Conservation (phyloP, 2,888 invertebrate species). For the Pyrgus malvae region DNA sequence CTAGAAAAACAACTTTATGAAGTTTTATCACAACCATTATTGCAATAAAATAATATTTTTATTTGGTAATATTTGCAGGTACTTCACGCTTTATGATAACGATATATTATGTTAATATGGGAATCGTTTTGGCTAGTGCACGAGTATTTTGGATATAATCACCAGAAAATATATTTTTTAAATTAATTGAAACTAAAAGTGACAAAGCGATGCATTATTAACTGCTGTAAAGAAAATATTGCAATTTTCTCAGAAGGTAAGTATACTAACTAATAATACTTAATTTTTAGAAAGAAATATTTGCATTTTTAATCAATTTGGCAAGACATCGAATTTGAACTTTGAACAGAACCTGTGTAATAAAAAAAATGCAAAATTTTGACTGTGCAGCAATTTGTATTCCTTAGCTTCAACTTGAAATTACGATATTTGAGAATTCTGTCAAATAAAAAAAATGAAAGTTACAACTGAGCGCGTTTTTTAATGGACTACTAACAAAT, state of each 20-base stretch:
- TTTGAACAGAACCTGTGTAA: no score
- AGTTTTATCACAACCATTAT: conserved; percentile 77
- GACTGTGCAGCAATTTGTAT: no score
- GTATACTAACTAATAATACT: no score
- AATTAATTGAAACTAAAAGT: not conserved
- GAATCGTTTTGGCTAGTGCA: conserved; percentile 15
- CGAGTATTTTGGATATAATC: not conserved
- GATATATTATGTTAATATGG: conserved; percentile 40
- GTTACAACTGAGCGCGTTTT: conserved; percentile 12
- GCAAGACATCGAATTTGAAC: conserved; percentile 9
- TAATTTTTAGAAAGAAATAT: no score
- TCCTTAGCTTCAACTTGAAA: no score
- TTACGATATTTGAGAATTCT: no score
- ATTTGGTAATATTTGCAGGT: conserved; percentile 73
- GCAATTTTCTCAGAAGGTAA: no score
- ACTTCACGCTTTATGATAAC: conserved; percentile 53
- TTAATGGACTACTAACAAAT: not conserved
- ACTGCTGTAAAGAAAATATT: no score
- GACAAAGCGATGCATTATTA: no score
- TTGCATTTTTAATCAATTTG: no score
- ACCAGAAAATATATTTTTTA: not conserved
- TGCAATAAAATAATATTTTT: conserved; percentile 63
- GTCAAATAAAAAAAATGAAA: conserved; percentile 9
- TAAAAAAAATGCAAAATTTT: no score
- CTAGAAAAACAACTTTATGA: conserved; percentile 61